Percentiles rank a stretch among this genome's conserved stretches.
Conservation (phyloP, 1,140 invertebrate species). For the Diachasma alloeum region DNA sequence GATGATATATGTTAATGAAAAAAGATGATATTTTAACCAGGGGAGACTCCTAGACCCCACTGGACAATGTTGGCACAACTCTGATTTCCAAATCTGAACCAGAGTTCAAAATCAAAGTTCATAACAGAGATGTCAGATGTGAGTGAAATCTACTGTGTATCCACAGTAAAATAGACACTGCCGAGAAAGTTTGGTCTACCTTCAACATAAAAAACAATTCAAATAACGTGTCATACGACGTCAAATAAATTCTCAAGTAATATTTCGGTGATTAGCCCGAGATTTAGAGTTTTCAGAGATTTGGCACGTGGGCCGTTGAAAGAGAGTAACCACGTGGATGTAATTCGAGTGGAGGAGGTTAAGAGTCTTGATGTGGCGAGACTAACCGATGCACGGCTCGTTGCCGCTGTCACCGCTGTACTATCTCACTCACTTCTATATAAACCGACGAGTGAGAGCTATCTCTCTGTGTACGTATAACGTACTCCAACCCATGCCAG, state of each 20-base stretch:
- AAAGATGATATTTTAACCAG: too few species aligned
- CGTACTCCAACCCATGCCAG: background rate
- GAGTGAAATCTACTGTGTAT: too few species aligned
- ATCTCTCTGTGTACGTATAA: background rate
- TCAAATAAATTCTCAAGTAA: background rate
- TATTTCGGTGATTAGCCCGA: background rate
- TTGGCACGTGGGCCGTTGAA: background rate
- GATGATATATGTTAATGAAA: too few species aligned
- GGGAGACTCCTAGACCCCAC: too few species aligned
- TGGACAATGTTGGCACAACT: too few species aligned
- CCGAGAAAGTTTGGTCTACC: too few species aligned
- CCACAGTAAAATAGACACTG: too few species aligned
- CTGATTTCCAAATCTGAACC: too few species aligned
- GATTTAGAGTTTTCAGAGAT: background rate
- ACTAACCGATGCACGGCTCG: constrained; percentile 63
- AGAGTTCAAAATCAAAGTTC: too few species aligned
- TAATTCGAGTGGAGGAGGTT: constrained; percentile 28
- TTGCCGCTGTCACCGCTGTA: constrained; percentile 59
- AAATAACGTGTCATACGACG: background rate
- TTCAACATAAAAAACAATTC: background rate
- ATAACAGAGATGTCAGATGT: too few species aligned
- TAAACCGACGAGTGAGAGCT: background rate
- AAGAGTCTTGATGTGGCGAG: constrained; percentile 60
- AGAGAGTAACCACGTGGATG: constrained; percentile 32
- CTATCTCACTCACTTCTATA: constrained; percentile 52